Evolutionary conservation across 2,113 vertebrate species (phyloP), one percentile per base, ranked within the genome.

Genomic region (Reinhardtius hippoglossoides): DNA sequence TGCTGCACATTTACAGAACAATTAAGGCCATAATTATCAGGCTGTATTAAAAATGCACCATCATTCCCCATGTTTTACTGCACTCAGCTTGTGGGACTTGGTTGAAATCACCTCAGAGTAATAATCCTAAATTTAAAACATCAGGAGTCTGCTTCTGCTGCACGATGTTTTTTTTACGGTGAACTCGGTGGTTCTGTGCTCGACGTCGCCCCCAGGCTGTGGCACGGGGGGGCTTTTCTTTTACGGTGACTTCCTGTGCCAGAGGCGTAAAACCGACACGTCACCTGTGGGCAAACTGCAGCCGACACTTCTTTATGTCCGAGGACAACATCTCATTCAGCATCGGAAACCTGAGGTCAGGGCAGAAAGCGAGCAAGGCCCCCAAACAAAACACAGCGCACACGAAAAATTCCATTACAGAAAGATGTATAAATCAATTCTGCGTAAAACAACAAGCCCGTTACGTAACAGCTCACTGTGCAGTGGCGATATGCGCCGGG

Each of bases 391-490:
- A 70, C 78, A 70, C 68, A 68, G 67, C 68, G 66, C 59, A 50
- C 13, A 42, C 52, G 77, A 73, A 26, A 37, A 80, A 76, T 23
- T 67, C 74, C 78, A 76, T 89, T 78, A 80, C 48, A 76, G 80
- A 68, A 67, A 67, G 65, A 86, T 82, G 70, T 80, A 81, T 85
- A 69, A 87, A 90, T 85, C 80, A 90, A 70, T 85, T 87, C 71
- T 46, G 74, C 64, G 3, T 85, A 78, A n/a, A 88, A 85, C 78
- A 85, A 74, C 78, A 85, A 74, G 65, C 62, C 65, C 61, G 73
- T 89, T 88, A 85, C 56, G 9, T 85, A 88, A 87, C 76, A 9
- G 82, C 67, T 31, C 52, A 26, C 85, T 87, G 87, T 72, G 83
- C 76, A 67, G 64, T 8, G 57, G 20, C 3, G 86, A 88, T 90